Conservation (phyloP, 2,113 vertebrate genomes). For the Phylloscopus trochiloides region DNA sequence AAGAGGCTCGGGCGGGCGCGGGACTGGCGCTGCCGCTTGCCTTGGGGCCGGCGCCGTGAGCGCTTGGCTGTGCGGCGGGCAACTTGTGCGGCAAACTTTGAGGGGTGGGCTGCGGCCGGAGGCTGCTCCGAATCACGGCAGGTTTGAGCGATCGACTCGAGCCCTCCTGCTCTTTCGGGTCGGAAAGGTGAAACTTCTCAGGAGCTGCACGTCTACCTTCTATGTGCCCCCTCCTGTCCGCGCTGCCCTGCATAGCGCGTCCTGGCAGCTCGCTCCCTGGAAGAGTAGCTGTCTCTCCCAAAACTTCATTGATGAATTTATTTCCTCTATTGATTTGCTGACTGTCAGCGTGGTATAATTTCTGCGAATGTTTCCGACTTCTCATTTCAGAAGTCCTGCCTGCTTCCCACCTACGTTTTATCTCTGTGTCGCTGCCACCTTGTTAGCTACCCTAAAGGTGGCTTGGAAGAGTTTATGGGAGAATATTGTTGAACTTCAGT, state of each 20-base stretch:
- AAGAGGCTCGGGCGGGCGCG: not conserved
- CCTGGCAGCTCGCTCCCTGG: not conserved
- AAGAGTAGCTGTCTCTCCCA: not conserved
- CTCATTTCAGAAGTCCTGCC: not conserved
- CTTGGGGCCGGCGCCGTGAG: not conserved
- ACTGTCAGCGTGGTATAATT: not conserved
- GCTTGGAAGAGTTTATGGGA: conserved; percentile 71
- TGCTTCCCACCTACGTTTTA: not conserved
- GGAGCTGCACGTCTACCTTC: not conserved
- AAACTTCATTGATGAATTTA: conserved; percentile 26
- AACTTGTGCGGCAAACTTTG: conserved; percentile 17
- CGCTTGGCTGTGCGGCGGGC: not conserved
- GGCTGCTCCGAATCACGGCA: not conserved
- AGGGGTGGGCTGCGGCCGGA: not conserved
- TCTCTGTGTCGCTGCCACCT: conserved; percentile 6
- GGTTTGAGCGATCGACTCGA: not conserved
- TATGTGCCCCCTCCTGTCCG: conserved; percentile 28
- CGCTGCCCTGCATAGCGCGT: not conserved
- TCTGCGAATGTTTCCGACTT: not conserved
- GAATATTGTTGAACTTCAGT: conserved; percentile 81
- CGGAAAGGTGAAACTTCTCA: conserved; percentile 30
- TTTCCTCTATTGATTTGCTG: conserved; percentile 28
- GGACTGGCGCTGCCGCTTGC: not conserved
- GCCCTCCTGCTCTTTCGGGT: not conserved
- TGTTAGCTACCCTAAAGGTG: conserved; percentile 55